phyloP scores from a whole-genome alignment of 64 coral and sea anemone species.

The Stylophora pistillata region DNA sequence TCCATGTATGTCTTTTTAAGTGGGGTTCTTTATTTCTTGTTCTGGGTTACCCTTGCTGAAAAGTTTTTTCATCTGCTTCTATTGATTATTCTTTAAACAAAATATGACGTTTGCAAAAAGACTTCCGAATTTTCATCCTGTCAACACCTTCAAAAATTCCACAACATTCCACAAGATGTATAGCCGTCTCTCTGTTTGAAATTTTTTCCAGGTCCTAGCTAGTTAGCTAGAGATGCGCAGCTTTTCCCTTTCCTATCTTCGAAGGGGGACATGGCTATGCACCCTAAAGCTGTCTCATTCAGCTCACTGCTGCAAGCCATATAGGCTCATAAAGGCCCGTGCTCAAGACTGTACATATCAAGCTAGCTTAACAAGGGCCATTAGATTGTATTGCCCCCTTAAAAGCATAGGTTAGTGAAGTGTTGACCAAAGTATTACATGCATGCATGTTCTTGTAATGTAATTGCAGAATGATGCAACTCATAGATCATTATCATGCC shows the following conservation, averaged over 20 bases:
- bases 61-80: too few relatives aligned
- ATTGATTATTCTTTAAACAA: not conserved
- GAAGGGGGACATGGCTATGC: slow-evolving; percentile 32
- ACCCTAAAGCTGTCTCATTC: slow-evolving; percentile 18
- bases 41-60: too few relatives aligned
- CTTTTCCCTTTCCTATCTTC: not conserved
- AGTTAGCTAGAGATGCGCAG: slow-evolving; percentile 41
- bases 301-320: slow-evolving; percentile 5
- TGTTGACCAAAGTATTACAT: too few relatives aligned
- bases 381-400: slow-evolving; percentile 58
- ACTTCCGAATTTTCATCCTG: not conserved
- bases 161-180: not conserved
- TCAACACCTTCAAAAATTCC: not conserved
- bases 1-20: too few relatives aligned
- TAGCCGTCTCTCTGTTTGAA: not conserved
- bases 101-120: not conserved
- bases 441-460: too few relatives aligned
- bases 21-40: too few relatives aligned
- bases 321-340: not conserved
- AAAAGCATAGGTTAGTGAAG: slow-evolving; percentile 48
- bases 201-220: slow-evolving; percentile 24
- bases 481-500: too few relatives aligned
- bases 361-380: slow-evolving; percentile 27
- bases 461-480: too few relatives aligned
- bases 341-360: slow-evolving; percentile 14